Conservation (phyloP, 2,888 invertebrate species). For the Polietes domitor region DNA sequence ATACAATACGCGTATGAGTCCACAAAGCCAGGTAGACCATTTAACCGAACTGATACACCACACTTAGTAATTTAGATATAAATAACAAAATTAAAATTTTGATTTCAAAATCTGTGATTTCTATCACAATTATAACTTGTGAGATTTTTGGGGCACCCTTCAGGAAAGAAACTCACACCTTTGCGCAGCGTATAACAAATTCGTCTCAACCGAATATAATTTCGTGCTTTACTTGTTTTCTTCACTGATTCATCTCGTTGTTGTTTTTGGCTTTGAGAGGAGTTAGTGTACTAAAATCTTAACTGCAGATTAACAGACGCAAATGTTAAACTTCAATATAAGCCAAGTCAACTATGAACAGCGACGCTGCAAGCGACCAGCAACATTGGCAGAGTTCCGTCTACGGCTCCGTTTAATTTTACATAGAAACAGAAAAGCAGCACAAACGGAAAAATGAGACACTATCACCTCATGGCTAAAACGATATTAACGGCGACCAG, state of each 20-base stretch:
- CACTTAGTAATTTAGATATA: too few species aligned
- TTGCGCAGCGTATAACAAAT: too few species aligned
- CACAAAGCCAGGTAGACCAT: too few species aligned
- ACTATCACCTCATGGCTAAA: conserved; percentile 47
- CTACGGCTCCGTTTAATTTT: conserved; percentile 10
- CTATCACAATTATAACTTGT: too few species aligned
- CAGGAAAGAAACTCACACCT: too few species aligned
- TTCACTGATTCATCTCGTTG: not conserved
- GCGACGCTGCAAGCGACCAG: not conserved
- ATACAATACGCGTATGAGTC: too few species aligned
- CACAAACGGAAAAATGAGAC: conserved; percentile 38
- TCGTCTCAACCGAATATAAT: too few species aligned
- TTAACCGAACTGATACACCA: too few species aligned
- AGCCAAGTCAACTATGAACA: conserved; percentile 16
- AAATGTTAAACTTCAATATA: conserved; percentile 59
- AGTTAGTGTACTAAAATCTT: conserved; percentile 59
- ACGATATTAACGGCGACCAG: not conserved
- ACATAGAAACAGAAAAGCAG: conserved; percentile 35
- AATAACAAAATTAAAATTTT: too few species aligned
- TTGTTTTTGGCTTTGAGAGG: not conserved
- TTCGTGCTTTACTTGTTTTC: too few species aligned
- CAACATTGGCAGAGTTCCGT: conserved; percentile 26
- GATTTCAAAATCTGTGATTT: too few species aligned
- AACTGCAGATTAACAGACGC: conserved; percentile 55
- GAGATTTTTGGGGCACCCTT: too few species aligned